Percentiles rank a stretch among this genome's conserved stretches.
These are phyloP conservation scores for Ctenochaetus hawaiiensis DNA, from an alignment of 2,797 vertebrate species.

Conservation along the genomic window DNA sequence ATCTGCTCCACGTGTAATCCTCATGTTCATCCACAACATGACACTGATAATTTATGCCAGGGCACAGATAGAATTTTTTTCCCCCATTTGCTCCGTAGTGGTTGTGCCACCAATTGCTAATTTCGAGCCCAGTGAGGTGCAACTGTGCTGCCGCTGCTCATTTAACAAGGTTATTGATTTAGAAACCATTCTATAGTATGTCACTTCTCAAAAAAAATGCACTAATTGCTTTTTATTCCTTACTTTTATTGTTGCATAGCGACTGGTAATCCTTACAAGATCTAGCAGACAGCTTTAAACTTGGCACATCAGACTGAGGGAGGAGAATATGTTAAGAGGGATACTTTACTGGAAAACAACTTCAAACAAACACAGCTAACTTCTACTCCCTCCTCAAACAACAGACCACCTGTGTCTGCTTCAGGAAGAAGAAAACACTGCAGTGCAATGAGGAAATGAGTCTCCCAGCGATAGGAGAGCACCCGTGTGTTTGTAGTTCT, in stretches of 20 bases:
- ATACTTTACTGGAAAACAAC: slow-evolving; percentile 32
- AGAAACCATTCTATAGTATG: slow-evolving; percentile 53
- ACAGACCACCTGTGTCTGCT: slow-evolving; percentile 51
- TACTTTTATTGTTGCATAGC: slow-evolving; percentile 27
- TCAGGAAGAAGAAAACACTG: slow-evolving; percentile 27
- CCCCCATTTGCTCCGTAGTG: slow-evolving; percentile 44
- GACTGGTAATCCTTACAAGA: slow-evolving; percentile 45
- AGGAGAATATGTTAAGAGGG: slow-evolving; percentile 26
- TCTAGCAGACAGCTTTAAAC: slow-evolving; percentile 25
- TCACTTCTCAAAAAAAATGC: slow-evolving; percentile 62
- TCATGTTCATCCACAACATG: slow-evolving; percentile 37
- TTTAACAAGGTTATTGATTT: slow-evolving; percentile 80
- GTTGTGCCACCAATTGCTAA: slow-evolving; percentile 56
- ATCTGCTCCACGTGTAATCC: slow-evolving; percentile 21
- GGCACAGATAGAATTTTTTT: slow-evolving; percentile 47
- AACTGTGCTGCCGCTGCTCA: slow-evolving; percentile 52
- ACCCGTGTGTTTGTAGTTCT: slow-evolving; percentile 28
- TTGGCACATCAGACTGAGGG: slow-evolving; percentile 28
- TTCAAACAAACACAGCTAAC: slow-evolving; percentile 38
- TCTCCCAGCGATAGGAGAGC: slow-evolving; percentile 36
- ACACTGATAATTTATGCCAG: slow-evolving; percentile 59
- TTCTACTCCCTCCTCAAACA: slow-evolving; percentile 41
- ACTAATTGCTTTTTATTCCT: slow-evolving; percentile 71
- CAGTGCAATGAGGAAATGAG: slow-evolving; percentile 19
- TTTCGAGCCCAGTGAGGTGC: slow-evolving; percentile 63